These are phyloP conservation scores for Umimayanthus kanabou DNA, from an alignment of 92 coral and sea anemone genomes.

Conservation along the genomic window DNA sequence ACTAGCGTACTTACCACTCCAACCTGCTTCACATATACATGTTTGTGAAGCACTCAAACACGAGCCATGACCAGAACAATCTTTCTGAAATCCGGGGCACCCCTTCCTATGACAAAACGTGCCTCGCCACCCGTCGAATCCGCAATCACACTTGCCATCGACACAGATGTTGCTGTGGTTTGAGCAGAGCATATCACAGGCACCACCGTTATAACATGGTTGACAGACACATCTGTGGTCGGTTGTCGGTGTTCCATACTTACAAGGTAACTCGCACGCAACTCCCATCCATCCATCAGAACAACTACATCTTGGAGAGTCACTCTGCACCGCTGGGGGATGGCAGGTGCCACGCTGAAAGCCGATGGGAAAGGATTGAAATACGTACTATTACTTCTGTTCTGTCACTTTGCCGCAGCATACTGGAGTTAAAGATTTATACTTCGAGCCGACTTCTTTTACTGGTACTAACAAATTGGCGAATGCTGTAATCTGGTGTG, in stretches of 20 bases:
- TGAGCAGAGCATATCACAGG: conserved; percentile 66
- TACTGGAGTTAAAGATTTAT: too few species aligned
- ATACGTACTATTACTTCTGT: background rate
- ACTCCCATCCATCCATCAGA: conserved; percentile 75
- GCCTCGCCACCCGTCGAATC: conserved; percentile 78
- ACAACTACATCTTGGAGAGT: conserved; percentile 59
- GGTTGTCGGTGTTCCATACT: conserved; percentile 53
- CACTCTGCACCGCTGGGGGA: conserved; percentile 45
- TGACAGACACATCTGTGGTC: conserved; percentile 60
- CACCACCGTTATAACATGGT: conserved; percentile 70
- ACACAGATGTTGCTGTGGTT: conserved; percentile 59
- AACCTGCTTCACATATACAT: conserved; percentile 67
- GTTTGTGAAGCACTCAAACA: conserved; percentile 61
- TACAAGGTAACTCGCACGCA: conserved; percentile 66
- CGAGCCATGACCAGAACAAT: conserved; percentile 71
- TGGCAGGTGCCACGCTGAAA: conserved; percentile 61
- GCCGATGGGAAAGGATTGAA: background rate
- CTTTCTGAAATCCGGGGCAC: conserved; percentile 62
- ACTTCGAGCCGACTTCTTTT: background rate
- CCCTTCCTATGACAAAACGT: conserved; percentile 58
- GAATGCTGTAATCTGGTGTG: background rate
- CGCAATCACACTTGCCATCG: conserved; percentile 64
- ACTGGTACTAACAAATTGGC: background rate
- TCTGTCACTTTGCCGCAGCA: background rate
- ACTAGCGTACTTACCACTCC: too few species aligned